These are phyloP conservation scores for Oreochromis mossambicus DNA, from an alignment of 2,797 vertebrate species.

Conservation along the genomic window DNA sequence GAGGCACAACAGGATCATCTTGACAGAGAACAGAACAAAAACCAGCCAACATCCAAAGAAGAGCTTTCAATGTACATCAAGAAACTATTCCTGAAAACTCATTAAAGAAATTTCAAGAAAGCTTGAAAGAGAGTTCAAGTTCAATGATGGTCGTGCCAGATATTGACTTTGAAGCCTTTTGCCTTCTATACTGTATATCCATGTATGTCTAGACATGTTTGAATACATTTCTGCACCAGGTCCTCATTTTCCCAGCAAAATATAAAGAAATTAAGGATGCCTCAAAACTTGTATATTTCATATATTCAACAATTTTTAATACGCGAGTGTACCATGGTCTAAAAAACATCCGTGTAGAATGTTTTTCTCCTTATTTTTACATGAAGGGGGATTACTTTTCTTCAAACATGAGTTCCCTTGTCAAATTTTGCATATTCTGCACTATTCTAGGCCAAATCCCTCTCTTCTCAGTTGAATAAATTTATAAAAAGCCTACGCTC, in stretches of 20 bases:
- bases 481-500: background rate
- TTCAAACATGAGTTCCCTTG: conserved; percentile 43
- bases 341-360: background rate
- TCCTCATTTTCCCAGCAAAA: background rate
- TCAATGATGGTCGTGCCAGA: background rate
- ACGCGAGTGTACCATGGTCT: background rate
- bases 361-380: conserved; percentile 20
- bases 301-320: conserved; percentile 12
- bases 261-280: background rate
- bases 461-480: conserved; percentile 6
- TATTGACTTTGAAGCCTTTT: background rate
- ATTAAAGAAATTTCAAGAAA: background rate
- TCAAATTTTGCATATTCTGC: conserved; percentile 25
- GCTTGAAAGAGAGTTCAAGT: background rate
- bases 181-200: background rate
- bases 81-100: background rate
- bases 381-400: conserved; percentile 31
- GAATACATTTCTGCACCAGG: background rate
- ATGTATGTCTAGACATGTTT: background rate
- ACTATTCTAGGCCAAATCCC: conserved; percentile 29
- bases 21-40: background rate
- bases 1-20: background rate
- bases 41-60: background rate
- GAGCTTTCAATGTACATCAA: rapidly evolving
- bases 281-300: background rate